Percentiles rank a stretch among this genome's conserved stretches.
These are phyloP conservation scores for Scaptodrosophila latifasciaeformis DNA, from an alignment of 2,888 invertebrate species.

Conservation along the genomic window DNA sequence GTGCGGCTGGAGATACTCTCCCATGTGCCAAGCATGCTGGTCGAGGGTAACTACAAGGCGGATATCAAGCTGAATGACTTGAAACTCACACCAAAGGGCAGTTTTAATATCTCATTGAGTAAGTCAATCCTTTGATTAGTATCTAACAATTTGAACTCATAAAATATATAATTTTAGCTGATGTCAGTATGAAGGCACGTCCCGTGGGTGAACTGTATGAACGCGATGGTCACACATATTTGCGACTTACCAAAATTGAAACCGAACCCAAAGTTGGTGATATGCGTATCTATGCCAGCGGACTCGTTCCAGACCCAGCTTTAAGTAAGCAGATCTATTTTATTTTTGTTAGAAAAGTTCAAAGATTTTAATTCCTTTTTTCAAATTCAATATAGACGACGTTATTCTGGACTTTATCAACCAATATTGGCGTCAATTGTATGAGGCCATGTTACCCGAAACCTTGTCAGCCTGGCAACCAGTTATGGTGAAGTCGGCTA, in stretches of 20 bases:
- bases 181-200: slow-evolving; percentile 78
- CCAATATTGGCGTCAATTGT: slow-evolving; percentile 78
- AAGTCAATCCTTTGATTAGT: slow-evolving; percentile 56
- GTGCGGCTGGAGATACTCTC: slow-evolving; percentile 79
- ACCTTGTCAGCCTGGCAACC: slow-evolving; percentile 72
- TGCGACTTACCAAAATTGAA: slow-evolving; percentile 79
- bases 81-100: slow-evolving; percentile 79
- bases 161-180: slow-evolving; percentile 72
- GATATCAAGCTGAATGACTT: slow-evolving; percentile 80
- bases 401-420: slow-evolving; percentile 76
- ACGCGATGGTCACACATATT: slow-evolving; percentile 77
- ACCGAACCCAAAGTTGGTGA: slow-evolving; percentile 80
- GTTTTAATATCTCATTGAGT: slow-evolving; percentile 80
- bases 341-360: background rate
- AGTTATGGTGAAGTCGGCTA: slow-evolving; percentile 59
- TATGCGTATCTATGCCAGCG: slow-evolving; percentile 79
- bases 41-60: slow-evolving; percentile 79
- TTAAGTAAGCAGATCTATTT: slow-evolving; percentile 78
- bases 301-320: slow-evolving; percentile 79
- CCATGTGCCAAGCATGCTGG: slow-evolving; percentile 77
- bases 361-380: background rate
- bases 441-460: slow-evolving; percentile 76
- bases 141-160: background rate
- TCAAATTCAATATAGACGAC: slow-evolving; percentile 57
- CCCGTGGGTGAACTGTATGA: slow-evolving; percentile 78